phyloP scores from a whole-genome alignment of 2,797 vertebrate species.

The Cossypha polioptera region DNA sequence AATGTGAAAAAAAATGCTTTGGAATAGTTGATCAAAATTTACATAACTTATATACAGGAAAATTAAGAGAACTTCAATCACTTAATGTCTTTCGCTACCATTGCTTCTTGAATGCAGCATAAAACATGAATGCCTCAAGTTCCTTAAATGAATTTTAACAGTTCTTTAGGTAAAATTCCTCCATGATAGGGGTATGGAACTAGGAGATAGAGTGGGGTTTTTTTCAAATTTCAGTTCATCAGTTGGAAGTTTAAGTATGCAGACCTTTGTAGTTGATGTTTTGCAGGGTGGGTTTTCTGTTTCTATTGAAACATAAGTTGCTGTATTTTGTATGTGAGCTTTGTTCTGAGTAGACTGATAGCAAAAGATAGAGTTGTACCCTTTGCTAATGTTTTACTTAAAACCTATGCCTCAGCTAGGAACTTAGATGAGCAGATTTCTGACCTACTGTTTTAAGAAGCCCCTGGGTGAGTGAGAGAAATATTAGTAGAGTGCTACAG shows the following conservation, averaged over 20 bases:
- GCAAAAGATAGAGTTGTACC: not conserved
- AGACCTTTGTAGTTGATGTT: not conserved
- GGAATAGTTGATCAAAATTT: slow-evolving; percentile 4
- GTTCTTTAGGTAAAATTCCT: not conserved
- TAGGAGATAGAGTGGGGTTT: not conserved
- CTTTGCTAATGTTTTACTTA: not conserved
- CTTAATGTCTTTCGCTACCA: not conserved
- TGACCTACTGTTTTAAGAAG: not conserved
- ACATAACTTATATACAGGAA: not conserved
- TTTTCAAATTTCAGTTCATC: not conserved
- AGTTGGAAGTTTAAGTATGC: not conserved
- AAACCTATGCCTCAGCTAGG: not conserved
- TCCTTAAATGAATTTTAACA: not conserved
- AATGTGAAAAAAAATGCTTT: not conserved
- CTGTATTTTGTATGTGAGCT: not conserved
- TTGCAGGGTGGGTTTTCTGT: fast-evolving
- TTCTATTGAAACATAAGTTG: not conserved
- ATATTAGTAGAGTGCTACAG: not conserved
- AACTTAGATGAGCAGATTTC: not conserved
- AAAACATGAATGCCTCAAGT: not conserved
- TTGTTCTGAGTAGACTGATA: not conserved
- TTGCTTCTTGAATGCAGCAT: not conserved
- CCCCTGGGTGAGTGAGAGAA: not conserved
- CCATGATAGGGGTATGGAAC: not conserved
- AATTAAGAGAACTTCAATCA: not conserved